phyloP scores from a whole-genome alignment of 1,140 invertebrate species.

The Pogonomyrmex californicus region DNA sequence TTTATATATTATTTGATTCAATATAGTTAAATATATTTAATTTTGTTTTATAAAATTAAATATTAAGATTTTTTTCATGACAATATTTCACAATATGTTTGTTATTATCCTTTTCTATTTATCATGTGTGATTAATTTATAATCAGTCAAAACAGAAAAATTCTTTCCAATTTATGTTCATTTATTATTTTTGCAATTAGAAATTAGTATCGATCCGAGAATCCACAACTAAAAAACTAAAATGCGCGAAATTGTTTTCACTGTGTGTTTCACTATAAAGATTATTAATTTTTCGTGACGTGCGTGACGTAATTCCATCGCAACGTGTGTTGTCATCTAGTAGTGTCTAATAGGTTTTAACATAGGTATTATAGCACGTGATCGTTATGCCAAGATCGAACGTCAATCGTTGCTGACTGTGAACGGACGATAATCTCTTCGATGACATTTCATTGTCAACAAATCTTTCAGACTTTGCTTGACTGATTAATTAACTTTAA shows the following conservation, averaged over 20 bases:
- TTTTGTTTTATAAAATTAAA: not conserved
- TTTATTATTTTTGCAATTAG: not conserved
- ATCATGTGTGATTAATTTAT: not conserved
- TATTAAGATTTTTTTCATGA: not conserved
- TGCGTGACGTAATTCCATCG: conserved; percentile 67
- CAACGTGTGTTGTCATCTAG: conserved; percentile 62
- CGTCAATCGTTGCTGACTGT: conserved; percentile 59
- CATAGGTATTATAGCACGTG: conserved; percentile 58
- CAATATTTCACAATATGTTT: not conserved
- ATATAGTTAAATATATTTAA: conserved; percentile 10
- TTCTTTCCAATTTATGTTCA: not conserved
- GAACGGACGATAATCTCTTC: conserved; percentile 63
- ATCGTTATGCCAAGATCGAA: conserved; percentile 63
- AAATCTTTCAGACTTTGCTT: not conserved
- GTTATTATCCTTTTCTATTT: not conserved
- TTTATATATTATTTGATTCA: conserved; percentile 1
- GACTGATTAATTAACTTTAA: conserved; percentile 10
- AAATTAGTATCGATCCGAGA: not conserved
- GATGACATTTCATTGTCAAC: conserved; percentile 60
- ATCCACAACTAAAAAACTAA: not conserved
- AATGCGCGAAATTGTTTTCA: not conserved
- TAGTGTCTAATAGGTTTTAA: conserved; percentile 67
- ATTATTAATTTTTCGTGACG: conserved; percentile 66
- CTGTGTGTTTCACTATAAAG: not conserved
- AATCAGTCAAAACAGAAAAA: not conserved